phyloP scores from a whole-genome alignment of 1,140 invertebrate genomes.

The Penaeus indicus region DNA sequence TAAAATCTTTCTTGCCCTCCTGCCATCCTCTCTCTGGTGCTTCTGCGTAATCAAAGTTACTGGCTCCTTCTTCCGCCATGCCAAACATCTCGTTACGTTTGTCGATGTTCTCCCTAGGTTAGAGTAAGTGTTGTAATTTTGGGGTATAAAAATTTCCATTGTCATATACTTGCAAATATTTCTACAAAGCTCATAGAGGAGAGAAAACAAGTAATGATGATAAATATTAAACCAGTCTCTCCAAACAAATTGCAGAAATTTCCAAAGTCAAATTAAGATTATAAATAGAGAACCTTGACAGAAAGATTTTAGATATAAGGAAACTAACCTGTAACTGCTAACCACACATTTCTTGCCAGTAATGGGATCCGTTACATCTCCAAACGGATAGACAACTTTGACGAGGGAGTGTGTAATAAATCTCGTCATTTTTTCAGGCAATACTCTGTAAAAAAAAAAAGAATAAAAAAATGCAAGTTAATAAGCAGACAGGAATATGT shows the following conservation, averaged over 20 bases:
- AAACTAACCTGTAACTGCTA: conserved; percentile 76
- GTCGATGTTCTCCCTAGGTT: conserved; percentile 79
- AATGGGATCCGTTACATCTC: conserved; percentile 86
- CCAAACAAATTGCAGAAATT: too few species aligned
- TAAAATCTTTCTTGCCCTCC: conserved; percentile 85
- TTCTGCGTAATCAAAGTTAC: conserved; percentile 82
- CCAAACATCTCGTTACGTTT: conserved; percentile 80
- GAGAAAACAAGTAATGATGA: too few species aligned
- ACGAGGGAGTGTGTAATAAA: conserved; percentile 84
- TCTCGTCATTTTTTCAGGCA: conserved; percentile 80
- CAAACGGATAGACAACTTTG: conserved; percentile 84
- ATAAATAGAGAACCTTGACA: too few species aligned
- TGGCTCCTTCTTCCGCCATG: conserved; percentile 72
- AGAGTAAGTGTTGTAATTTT: too few species aligned
- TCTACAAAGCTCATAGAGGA: too few species aligned
- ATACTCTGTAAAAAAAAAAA: conserved; percentile 71
- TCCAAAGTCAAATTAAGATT: too few species aligned
- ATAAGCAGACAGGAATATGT: conserved; percentile 72
- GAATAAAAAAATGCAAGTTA: conserved; percentile 6
- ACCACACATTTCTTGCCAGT: conserved; percentile 84
- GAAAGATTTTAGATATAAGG: not conserved
- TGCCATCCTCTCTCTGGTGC: conserved; percentile 83
- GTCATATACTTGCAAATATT: too few species aligned
- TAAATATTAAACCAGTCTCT: too few species aligned
- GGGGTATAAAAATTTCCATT: too few species aligned